These are phyloP conservation scores for Perccottus glenii DNA, from an alignment of 2,113 vertebrate genomes.

Conservation along the genomic window DNA sequence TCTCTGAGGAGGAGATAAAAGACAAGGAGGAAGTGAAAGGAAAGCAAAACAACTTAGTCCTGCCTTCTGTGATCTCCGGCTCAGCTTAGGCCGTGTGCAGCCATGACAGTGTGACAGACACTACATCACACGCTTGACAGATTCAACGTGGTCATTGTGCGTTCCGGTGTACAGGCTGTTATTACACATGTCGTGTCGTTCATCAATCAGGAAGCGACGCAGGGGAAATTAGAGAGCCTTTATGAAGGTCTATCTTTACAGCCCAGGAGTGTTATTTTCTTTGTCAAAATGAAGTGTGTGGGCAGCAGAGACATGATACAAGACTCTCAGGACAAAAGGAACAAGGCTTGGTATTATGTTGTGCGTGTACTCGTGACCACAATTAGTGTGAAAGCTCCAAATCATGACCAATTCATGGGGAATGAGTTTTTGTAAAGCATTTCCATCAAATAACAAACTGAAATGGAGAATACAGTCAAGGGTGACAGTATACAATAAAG, in stretches of 20 bases:
- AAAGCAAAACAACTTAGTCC: background rate
- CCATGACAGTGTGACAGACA: slow-evolving; percentile 20
- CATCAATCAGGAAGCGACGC: slow-evolving; percentile 46
- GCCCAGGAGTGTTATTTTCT: slow-evolving; percentile 8
- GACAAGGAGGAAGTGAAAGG: background rate
- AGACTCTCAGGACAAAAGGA: slow-evolving; percentile 17
- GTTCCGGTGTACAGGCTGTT: slow-evolving; percentile 16
- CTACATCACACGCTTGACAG: slow-evolving; percentile 25
- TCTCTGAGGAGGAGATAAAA: slow-evolving; percentile 21
- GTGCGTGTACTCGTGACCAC: background rate
- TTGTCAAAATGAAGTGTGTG: slow-evolving; percentile 43
- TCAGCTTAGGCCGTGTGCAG: slow-evolving; percentile 18
- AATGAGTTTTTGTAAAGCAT: background rate
- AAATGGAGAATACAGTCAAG: too few relatives aligned
- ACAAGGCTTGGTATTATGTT: background rate
- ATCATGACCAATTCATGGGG: background rate
- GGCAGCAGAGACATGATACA: slow-evolving; percentile 12
- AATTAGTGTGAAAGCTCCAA: background rate
- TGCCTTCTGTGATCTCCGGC: background rate
- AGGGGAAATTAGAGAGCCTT: slow-evolving; percentile 63
- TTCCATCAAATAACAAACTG: too few relatives aligned
- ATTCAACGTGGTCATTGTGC: slow-evolving; percentile 23
- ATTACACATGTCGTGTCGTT: slow-evolving; percentile 23
- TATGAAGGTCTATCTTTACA: slow-evolving; percentile 45
- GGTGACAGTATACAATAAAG: too few relatives aligned